Evolutionary conservation across 2,888 invertebrate species (phyloP).

Genomic region (Aphidoletes aphidimyza): DNA sequence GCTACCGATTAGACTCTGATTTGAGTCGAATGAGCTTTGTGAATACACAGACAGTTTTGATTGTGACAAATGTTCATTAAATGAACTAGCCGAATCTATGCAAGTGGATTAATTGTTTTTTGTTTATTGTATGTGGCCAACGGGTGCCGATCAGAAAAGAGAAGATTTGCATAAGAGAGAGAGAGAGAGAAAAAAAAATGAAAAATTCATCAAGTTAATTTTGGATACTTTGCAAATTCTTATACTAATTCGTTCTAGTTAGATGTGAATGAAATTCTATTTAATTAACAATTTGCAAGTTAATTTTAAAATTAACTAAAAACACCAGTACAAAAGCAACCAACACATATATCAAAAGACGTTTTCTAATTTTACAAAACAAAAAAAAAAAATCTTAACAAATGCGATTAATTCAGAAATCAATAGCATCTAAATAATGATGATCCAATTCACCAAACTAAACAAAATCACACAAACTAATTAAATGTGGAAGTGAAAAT

Average conservation of each 20-base stretch:
- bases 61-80: conserved; percentile 66
- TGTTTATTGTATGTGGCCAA: neutral
- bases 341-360: neutral
- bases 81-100: conserved; percentile 66
- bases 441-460: neutral
- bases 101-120: neutral
- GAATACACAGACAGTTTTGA: conserved; percentile 65
- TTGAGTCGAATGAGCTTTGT: conserved; percentile 65
- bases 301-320: neutral
- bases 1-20: conserved; percentile 66
- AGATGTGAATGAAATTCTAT: neutral
- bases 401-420: neutral
- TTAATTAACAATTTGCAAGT: neutral
- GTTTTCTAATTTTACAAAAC: neutral
- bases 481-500: neutral
- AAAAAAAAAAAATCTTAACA: neutral
- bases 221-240: neutral
- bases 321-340: conserved; percentile 38
- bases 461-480: neutral
- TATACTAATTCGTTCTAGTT: neutral
- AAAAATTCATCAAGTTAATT: neutral
- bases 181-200: neutral
- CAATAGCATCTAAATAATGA: no score
- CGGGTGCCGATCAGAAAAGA: neutral
- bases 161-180: neutral